A percentile compares a stretch with the other conserved stretches of the same genome.
Conservation (phyloP, 1,140 invertebrate species). For the Melanaphis sacchari region DNA sequence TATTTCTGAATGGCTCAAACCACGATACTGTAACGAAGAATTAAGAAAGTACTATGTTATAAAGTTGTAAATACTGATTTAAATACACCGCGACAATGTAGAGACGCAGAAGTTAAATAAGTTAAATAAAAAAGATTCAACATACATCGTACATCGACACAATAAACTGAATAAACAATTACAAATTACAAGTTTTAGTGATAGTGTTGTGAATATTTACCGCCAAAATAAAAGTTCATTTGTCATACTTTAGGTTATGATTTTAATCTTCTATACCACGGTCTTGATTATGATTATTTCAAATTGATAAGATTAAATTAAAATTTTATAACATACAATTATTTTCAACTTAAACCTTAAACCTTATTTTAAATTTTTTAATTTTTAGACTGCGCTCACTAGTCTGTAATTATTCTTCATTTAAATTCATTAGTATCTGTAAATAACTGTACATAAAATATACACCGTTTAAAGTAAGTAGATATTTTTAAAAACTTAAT, state of each 20-base stretch:
- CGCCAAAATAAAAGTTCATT: conserved; percentile 20
- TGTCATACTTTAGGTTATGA: conserved; percentile 40
- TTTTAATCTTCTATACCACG: background rate
- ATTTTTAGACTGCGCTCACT: background rate
- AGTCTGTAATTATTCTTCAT: background rate
- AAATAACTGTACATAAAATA: conserved; percentile 20
- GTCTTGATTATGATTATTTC: background rate
- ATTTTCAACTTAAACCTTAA: background rate
- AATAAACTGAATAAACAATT: too few relatives aligned
- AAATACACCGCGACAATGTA: background rate
- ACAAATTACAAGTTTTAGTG: background rate
- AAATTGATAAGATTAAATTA: conserved; percentile 17
- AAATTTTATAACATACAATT: background rate
- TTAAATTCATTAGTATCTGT: background rate
- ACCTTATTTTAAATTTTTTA: background rate
- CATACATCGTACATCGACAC: too few relatives aligned
- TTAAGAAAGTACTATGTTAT: background rate
- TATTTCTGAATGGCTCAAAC: background rate
- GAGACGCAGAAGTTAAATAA: background rate
- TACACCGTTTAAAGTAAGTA: conserved; percentile 13
- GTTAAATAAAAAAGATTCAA: too few relatives aligned
- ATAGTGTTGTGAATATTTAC: background rate
- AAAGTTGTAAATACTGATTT: background rate
- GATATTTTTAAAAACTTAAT: background rate
- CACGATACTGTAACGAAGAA: background rate